Conservation (phyloP, 2,113 vertebrate genomes). For the Oostethus manadensis region DNA sequence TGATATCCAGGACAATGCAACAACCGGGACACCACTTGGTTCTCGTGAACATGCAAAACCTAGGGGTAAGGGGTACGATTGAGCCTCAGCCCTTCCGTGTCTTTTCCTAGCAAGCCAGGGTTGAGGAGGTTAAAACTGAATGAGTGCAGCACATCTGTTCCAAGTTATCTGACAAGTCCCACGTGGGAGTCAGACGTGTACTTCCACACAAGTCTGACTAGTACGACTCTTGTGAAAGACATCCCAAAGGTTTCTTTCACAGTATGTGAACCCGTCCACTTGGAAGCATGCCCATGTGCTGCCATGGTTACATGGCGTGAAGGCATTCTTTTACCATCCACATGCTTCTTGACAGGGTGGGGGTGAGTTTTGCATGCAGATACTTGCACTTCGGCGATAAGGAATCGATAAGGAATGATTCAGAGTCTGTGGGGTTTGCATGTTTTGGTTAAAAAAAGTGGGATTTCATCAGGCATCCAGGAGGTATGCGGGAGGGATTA, state of each 20-base stretch:
- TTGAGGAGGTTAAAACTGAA: too few relatives aligned
- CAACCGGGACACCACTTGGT: too few relatives aligned
- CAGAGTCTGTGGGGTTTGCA: neutral
- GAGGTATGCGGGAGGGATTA: slow-evolving; percentile 43
- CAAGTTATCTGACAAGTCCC: neutral
- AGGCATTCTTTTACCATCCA: neutral
- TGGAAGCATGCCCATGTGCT: slow-evolving; percentile 1
- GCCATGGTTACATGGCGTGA: slow-evolving; percentile 4
- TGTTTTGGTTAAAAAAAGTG: neutral
- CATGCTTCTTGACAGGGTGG: neutral
- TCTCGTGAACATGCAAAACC: too few relatives aligned
- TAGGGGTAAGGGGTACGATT: too few relatives aligned
- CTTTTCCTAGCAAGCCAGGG: too few relatives aligned
- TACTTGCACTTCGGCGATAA: neutral
- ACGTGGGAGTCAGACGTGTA: too few relatives aligned
- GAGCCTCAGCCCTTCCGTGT: too few relatives aligned
- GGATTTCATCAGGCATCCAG: slow-evolving; percentile 6
- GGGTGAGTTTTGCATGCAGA: neutral
- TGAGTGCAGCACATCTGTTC: neutral
- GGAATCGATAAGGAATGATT: neutral
- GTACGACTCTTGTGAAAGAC: neutral
- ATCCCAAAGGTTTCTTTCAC: neutral
- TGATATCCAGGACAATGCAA: too few relatives aligned
- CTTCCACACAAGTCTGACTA: neutral
- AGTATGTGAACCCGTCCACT: neutral